A percentile compares a stretch with the other conserved stretches of the same genome.
These are phyloP conservation scores for Acanthiza pusilla DNA, from an alignment of 2,797 vertebrate genomes.

Conservation along the genomic window DNA sequence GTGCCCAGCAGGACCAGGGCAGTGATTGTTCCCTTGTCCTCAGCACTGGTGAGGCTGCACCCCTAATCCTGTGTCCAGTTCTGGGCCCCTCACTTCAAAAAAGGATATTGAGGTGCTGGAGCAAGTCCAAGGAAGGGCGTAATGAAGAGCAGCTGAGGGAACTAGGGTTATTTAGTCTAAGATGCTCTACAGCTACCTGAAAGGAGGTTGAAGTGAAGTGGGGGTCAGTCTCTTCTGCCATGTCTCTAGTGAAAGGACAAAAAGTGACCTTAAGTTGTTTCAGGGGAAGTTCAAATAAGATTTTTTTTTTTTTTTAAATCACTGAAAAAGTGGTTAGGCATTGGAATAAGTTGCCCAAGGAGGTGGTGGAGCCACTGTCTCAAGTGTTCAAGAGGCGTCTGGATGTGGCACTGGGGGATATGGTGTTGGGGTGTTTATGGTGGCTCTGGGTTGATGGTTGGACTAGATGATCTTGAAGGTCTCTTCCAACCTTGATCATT, in stretches of 20 bases:
- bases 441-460: not conserved
- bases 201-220: not conserved
- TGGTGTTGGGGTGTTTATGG: not conserved
- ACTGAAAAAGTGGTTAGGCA: not conserved
- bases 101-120: not conserved
- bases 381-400: not conserved
- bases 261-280: not conserved
- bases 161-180: not conserved
- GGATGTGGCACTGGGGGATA: not conserved
- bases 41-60: rapidly evolving
- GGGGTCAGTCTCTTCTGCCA: not conserved
- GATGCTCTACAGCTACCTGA: not conserved
- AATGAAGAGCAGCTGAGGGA: not conserved
- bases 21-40: not conserved
- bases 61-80: rapidly evolving
- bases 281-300: not conserved
- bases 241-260: not conserved
- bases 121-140: not conserved
- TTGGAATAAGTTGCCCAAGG: not conserved
- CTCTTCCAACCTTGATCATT: not conserved
- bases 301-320: too few relatives aligned
- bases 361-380: not conserved
- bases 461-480: not conserved
- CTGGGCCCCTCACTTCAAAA: not conserved
- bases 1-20: not conserved